Conservation (phyloP, 2,797 vertebrate species). For the Melanotaenia trifasciata region DNA sequence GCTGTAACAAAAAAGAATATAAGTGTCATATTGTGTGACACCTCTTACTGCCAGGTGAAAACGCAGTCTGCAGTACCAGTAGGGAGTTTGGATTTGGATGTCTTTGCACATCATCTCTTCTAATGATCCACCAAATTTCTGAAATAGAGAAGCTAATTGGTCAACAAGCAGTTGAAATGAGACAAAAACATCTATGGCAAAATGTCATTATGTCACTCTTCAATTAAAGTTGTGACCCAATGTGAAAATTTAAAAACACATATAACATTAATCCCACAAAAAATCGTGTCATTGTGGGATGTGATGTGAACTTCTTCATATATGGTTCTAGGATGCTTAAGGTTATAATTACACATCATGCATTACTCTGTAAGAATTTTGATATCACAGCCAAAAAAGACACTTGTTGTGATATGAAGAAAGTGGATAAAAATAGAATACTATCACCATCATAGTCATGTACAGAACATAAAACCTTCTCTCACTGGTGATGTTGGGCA, state of each 20-base stretch:
- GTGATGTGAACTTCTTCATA: neutral
- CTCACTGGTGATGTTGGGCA: neutral
- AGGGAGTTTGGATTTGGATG: too few relatives aligned
- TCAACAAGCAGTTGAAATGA: neutral
- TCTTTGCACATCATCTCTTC: too few relatives aligned
- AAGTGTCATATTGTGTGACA: neutral
- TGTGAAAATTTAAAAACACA: too few relatives aligned
- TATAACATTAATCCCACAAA: neutral
- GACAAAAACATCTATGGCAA: neutral
- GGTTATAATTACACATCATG: neutral
- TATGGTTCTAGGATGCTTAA: neutral
- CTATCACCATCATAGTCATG: neutral
- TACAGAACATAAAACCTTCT: neutral
- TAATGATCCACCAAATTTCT: fast-evolving
- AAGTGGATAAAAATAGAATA: neutral
- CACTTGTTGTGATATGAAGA: neutral
- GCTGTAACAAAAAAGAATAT: conserved; percentile 71
- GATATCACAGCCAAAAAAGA: neutral
- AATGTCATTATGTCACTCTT: neutral
- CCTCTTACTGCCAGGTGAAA: conserved; percentile 90
- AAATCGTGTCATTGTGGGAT: neutral
- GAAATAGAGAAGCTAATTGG: conserved; percentile 63
- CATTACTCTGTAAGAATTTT: neutral
- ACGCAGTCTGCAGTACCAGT: conserved; percentile 93
- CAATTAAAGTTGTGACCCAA: too few relatives aligned